Evolutionary conservation across 2,113 vertebrate species (phyloP), one percentile per base, ranked within the genome.

Genomic region (Falcunculus frontatus): DNA sequence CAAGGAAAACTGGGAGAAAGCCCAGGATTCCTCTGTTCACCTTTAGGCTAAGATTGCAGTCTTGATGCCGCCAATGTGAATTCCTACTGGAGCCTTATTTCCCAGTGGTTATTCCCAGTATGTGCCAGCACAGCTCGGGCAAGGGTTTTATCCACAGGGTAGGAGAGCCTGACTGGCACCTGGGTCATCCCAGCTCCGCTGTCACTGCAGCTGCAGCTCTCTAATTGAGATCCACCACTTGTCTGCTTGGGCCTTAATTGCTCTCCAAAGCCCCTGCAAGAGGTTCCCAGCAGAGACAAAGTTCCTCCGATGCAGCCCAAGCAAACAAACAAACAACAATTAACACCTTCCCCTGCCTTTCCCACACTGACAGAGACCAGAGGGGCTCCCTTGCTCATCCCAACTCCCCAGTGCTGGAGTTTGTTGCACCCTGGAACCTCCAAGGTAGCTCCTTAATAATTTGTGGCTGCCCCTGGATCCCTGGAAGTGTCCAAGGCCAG

Each of bases 321-420:
- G 27, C 14, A 50, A 30, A 19, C 3, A 33, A 56, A 32, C 25
- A 53, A 56, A 29, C 15, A 32, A 32, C 12, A n/a, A 46, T 11
- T 4, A 32, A 17, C 49, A 10, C 20, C 44, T 30, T 44, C 13
- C 32, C 3, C 21, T 44, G 44, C 16, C 35, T 37, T 55, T 75
- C 30, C 32, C 30, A 6, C 3, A 12, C 7, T 15, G 20, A 13
- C 52, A 25, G n/a, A 29, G 19, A 47, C 35, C 14, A 29, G 50
- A 64, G 22, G 20, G 7, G 8, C 16, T 50, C 20, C 41, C 39
- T 37, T 8, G 20, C 52, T 30, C 44, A 14, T 8, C 70, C 18
- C 6, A 47, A 1, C 14, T 14, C 16, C 32, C 4, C 20, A 22
- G 16, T 2, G 16, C 15, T 33, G 44, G 44, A 3, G 1, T 56